These are phyloP conservation scores for Hypanus sabinus DNA, from an alignment of 2,113 vertebrate genomes.

Conservation along the genomic window DNA sequence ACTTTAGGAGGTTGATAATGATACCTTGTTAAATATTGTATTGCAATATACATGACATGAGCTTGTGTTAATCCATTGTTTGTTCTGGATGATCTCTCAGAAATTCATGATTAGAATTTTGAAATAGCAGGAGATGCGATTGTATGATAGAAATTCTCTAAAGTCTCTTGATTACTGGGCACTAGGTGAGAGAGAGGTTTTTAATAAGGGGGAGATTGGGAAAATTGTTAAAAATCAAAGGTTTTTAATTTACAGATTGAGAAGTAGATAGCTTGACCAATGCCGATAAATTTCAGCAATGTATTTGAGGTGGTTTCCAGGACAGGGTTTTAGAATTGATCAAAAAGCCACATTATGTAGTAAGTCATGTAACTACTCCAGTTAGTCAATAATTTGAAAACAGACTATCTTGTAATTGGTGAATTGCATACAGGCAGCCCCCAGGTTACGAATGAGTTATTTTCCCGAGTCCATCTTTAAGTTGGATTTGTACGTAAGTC, in stretches of 20 bases:
- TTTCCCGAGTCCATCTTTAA: no score
- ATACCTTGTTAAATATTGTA: slow-evolving; percentile 24
- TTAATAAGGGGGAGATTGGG: not conserved
- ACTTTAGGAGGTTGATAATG: not conserved
- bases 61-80: not conserved
- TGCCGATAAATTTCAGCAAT: not conserved
- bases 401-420: not conserved
- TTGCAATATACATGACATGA: not conserved
- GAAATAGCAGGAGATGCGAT: not conserved
- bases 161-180: no score
- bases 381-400: not conserved
- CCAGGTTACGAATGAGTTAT: no score
- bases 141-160: no score
- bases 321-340: not conserved
- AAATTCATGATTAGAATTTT: not conserved
- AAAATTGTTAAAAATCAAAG: not conserved
- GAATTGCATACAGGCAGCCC: not conserved
- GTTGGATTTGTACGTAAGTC: no score
- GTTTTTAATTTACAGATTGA: not conserved
- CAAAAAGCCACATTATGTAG: not conserved
- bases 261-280: not conserved
- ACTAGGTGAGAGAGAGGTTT: not conserved
- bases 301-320: not conserved
- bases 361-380: not conserved
- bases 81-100: not conserved